Evolutionary conservation across 2,888 invertebrate species (phyloP), one percentile per base, ranked within the genome.

Genomic region (Cerceris ruficornis): DNA sequence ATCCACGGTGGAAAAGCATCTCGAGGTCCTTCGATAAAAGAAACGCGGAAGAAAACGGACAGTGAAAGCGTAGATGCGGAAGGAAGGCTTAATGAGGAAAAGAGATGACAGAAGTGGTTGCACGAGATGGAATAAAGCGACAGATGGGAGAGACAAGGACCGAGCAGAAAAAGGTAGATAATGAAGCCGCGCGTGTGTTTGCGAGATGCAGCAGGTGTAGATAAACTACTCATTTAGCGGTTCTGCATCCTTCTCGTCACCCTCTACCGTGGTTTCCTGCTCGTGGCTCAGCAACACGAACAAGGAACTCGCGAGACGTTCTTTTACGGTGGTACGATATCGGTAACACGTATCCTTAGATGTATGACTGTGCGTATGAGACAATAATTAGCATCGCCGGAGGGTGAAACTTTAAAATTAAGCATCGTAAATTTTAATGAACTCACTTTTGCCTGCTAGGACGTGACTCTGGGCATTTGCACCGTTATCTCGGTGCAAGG

Each of bases 381-480:
- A 82, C 81, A 83, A 84, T 80, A 83, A 87, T 86, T 82, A 84
- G 79, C 78, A 54, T 15, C 49, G 59, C 58, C 39, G 4, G 66
- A 67, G 54, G 73, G 68, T 42, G 66, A 71, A 83, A 85, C 79
- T 87, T 84, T 76, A 76, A 82, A 88, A 87, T 85, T 82, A 79
- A 84, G 60, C 74, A 59, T 76, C 77, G 75, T 84, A 86, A 84
- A 87, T 86, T 86, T 85, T 75, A 69, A 84, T 77, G 77, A 75
- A 69, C 65, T 15, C 70, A 62, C 71, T 71, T 72, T 57, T 17
- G 41, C 69, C 42, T 41, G 73, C 17, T 42, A 43, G 52, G 62
- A 57, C 81, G 80, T 72, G 69, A 72, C 71, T 68, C 61, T 43
- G 28, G 39, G 69, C 64, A 39, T 72, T 75, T 59, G 46, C 71